Percentiles rank a stretch among this genome's conserved stretches.
Conservation (phyloP, 2,888 invertebrate species). For the Chrysolina oricalcia region DNA sequence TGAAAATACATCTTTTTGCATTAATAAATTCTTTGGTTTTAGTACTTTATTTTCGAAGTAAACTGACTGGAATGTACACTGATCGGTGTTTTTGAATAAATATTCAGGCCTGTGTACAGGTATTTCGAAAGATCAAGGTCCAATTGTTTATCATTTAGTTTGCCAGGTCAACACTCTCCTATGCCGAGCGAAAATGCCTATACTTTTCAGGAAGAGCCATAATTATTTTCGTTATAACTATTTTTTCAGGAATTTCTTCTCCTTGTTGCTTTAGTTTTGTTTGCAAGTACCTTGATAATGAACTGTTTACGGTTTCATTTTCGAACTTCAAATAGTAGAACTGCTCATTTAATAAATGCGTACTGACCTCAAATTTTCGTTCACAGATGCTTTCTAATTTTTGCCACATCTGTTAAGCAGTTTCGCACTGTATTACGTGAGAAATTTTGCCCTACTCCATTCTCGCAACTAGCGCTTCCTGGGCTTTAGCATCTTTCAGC, state of each 20-base stretch:
- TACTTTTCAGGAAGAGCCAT: not conserved
- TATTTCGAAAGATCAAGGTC: conserved; percentile 13
- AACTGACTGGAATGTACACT: conserved; percentile 32
- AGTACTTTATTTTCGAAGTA: conserved; percentile 37
- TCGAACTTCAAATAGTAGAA: conserved; percentile 36
- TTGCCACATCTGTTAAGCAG: conserved; percentile 16
- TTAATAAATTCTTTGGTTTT: conserved; percentile 43
- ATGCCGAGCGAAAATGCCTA: not conserved
- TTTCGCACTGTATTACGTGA: conserved; percentile 17
- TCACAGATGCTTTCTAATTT: conserved; percentile 27
- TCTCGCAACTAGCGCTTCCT: conserved; percentile 19
- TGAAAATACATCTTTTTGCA: conserved; percentile 44
- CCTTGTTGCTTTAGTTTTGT: not conserved
- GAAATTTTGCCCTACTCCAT: conserved; percentile 10
- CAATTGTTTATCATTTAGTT: not conserved
- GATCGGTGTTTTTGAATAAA: conserved; percentile 29
- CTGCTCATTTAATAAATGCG: conserved; percentile 38
- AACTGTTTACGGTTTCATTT: conserved; percentile 32
- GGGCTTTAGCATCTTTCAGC: conserved; percentile 23
- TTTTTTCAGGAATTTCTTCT: not conserved
- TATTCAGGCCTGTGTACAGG: conserved; percentile 1
- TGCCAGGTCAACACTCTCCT: not conserved
- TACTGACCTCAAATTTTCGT: conserved; percentile 32
- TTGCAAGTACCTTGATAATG: not conserved
- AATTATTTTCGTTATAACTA: not conserved